A percentile compares a stretch with the other conserved stretches of the same genome.
phyloP scores from a whole-genome alignment of 2,113 vertebrate species.

The Pristiophorus japonicus region DNA sequence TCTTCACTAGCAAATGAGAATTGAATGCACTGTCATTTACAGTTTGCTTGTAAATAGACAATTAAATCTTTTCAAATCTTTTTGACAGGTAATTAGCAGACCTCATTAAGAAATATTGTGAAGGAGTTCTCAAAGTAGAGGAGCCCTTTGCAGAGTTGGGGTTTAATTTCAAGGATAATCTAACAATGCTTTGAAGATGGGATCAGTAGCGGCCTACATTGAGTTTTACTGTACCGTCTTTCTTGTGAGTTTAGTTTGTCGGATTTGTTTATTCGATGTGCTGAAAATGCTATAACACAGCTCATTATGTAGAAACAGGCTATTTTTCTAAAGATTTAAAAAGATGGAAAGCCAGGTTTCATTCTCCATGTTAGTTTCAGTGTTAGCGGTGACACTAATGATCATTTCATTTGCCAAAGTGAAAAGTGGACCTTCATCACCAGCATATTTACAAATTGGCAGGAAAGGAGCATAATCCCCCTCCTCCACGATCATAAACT shows the following conservation, averaged over 20 bases:
- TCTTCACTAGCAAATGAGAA: not conserved
- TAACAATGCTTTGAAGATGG: not conserved
- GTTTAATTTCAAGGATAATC: not conserved
- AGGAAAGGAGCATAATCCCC: no score
- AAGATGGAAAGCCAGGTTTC: not conserved
- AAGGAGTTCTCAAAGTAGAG: not conserved
- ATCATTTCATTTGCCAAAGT: not conserved
- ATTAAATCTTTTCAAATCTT: not conserved
- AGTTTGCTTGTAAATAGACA: not conserved
- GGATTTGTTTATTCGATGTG: not conserved
- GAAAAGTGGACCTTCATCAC: no score
- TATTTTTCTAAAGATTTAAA: not conserved
- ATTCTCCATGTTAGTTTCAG: not conserved
- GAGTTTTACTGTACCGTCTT: not conserved
- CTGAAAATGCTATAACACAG: no score
- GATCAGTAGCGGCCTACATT: not conserved
- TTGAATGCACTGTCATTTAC: not conserved
- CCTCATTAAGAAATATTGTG: conserved; percentile 2
- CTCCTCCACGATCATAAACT: no score
- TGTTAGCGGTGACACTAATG: not conserved
- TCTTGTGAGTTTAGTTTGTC: not conserved
- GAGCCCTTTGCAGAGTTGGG: not conserved
- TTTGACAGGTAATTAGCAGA: not conserved
- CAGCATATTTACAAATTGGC: no score
- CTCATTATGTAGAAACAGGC: not conserved